Conservation (phyloP, 2,113 vertebrate genomes). For the Malurus cyaneus region DNA sequence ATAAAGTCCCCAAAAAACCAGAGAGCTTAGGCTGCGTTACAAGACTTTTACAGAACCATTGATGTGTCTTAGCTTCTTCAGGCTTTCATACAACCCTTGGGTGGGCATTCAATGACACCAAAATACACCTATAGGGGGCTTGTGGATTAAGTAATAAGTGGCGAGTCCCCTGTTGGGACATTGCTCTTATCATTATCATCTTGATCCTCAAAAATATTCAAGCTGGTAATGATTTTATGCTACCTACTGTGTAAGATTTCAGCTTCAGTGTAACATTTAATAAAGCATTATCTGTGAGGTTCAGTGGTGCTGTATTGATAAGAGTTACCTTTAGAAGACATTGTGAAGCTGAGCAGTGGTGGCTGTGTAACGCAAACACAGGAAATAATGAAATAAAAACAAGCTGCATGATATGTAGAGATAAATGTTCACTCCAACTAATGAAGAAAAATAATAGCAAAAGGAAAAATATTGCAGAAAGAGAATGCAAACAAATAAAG, state of each 20-base stretch:
- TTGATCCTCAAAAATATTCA: slow-evolving; percentile 72
- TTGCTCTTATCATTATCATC: slow-evolving; percentile 73
- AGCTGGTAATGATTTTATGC: slow-evolving; percentile 73
- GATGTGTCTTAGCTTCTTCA: slow-evolving; percentile 65
- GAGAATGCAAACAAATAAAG: background rate
- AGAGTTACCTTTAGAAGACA: slow-evolving; percentile 54
- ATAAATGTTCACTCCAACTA: slow-evolving; percentile 40
- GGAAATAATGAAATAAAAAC: slow-evolving; percentile 64
- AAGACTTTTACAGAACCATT: slow-evolving; percentile 65
- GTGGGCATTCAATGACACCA: slow-evolving; percentile 71
- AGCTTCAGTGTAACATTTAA: slow-evolving; percentile 71
- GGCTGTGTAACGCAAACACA: slow-evolving; percentile 1
- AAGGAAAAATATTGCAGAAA: background rate
- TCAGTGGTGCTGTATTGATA: slow-evolving; percentile 52
- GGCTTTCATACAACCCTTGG: slow-evolving; percentile 66
- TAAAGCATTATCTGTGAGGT: slow-evolving; percentile 72
- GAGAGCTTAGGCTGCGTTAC: slow-evolving; percentile 51
- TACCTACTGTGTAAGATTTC: slow-evolving; percentile 74
- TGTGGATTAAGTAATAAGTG: slow-evolving; percentile 71
- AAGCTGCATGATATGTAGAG: slow-evolving; percentile 23
- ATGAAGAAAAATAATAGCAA: slow-evolving; percentile 38
- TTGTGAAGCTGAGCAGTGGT: slow-evolving; percentile 31
- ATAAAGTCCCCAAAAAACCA: slow-evolving; percentile 22
- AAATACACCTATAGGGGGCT: slow-evolving; percentile 50
- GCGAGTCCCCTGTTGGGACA: slow-evolving; percentile 47